Conservation (phyloP, 2,888 invertebrate genomes). For the Trileptium ribeirensis region DNA sequence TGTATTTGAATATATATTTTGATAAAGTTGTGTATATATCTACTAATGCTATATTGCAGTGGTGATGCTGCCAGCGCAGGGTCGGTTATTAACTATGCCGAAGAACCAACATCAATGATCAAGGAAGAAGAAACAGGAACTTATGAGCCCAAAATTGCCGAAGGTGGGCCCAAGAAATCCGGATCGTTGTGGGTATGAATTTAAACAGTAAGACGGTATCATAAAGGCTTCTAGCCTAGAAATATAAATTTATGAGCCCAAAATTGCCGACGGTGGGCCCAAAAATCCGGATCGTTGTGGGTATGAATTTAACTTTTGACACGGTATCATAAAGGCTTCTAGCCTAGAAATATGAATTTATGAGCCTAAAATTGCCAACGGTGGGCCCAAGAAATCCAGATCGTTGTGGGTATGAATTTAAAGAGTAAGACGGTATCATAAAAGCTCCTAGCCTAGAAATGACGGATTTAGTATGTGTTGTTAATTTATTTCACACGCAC, state of each 20-base stretch:
- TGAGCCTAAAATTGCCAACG: slow-evolving; percentile 50
- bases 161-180: slow-evolving; percentile 41
- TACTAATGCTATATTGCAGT: background rate
- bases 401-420: slow-evolving; percentile 49
- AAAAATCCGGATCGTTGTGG: slow-evolving; percentile 47
- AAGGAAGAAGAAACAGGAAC: background rate
- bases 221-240: too few relatives aligned
- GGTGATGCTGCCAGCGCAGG: background rate
- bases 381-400: slow-evolving; percentile 41
- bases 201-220: too few relatives aligned
- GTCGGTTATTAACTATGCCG: background rate
- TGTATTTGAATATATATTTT: too few relatives aligned
- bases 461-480: too few relatives aligned
- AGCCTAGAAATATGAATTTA: slow-evolving; percentile 31
- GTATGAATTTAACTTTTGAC: too few relatives aligned
- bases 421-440: too few relatives aligned
- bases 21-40: too few relatives aligned
- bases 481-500: too few relatives aligned
- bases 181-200: slow-evolving; percentile 49
- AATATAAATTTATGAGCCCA: slow-evolving; percentile 43
- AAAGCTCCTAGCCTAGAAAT: too few relatives aligned
- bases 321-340: too few relatives aligned
- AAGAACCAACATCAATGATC: background rate
- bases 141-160: slow-evolving; percentile 50
- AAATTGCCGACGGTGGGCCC: slow-evolving; percentile 46